Percentiles rank a stretch among this genome's conserved stretches.
Conservation (phyloP, 2,888 invertebrate species). For the Leptopilina syphax region DNA sequence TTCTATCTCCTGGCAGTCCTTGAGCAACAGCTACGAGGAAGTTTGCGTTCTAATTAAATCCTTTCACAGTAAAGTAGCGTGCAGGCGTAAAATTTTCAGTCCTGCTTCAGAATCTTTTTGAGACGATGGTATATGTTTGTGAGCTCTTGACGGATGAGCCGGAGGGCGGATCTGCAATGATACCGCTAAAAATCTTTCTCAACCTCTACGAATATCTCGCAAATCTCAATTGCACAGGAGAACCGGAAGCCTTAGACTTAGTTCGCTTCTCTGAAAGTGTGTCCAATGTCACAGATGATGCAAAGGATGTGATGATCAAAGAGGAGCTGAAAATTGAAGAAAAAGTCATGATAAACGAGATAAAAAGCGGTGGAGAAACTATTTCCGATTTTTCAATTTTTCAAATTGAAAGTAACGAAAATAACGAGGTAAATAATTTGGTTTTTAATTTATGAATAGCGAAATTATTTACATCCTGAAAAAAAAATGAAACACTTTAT, state of each 20-base stretch:
- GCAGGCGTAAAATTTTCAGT: slow-evolving; percentile 23
- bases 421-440: slow-evolving; percentile 1
- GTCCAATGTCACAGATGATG: slow-evolving; percentile 3
- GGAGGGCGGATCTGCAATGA: slow-evolving; percentile 88
- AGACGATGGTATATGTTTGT: slow-evolving; percentile 89
- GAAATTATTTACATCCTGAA: too few relatives aligned
- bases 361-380: slow-evolving; percentile 5
- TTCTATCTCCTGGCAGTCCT: slow-evolving; percentile 3
- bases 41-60: slow-evolving; percentile 26
- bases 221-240: slow-evolving; percentile 66
- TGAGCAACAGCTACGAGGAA: slow-evolving; percentile 5
- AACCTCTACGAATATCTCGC: slow-evolving; percentile 75
- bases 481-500: neutral
- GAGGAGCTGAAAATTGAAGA: neutral
- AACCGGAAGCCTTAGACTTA: slow-evolving; percentile 41
- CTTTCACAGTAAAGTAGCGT: slow-evolving; percentile 33
- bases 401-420: neutral
- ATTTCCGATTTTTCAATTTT: slow-evolving; percentile 1
- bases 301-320: neutral
- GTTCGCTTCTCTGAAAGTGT: slow-evolving; percentile 35
- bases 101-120: slow-evolving; percentile 81
- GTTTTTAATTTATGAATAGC: too few relatives aligned
- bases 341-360: neutral
- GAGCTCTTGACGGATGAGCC: slow-evolving; percentile 89
- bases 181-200: slow-evolving; percentile 82